Evolutionary conservation across 2,113 vertebrate species (phyloP), one percentile per base, ranked within the genome.

Genomic region (Sakesphorus luctuosus): DNA sequence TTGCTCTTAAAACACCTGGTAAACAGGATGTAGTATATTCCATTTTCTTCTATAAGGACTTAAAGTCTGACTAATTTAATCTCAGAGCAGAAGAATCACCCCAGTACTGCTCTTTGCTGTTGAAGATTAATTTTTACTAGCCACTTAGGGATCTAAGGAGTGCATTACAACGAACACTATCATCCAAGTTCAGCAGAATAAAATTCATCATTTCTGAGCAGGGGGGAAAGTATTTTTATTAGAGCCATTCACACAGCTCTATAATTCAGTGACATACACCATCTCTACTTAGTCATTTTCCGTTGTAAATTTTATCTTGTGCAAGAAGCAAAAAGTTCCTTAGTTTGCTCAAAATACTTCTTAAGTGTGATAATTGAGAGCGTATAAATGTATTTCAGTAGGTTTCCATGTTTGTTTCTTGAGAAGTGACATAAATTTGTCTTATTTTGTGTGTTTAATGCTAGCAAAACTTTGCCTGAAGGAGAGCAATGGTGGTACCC

Each of bases 291-390:
- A 77, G 23, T 89, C 87, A 96, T 95, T 96, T 96, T 86, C 93
- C 69, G 81, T 75, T 95, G 90, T 94, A 97, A 96, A 94, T 97
- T 96, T 79, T 91, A 72, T 92, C 81, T 94, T 93, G 65, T 87
- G 46, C 83, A 87, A 96, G 78, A 97, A 95, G 71, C 53, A 96
- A 95, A 93, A 97, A 97, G 77, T 97, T 98, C 93, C 95, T 97
- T 96, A 92, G 43, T 81, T 91, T 63, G 17, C 73, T 95, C 72
- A 87, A 88, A 97, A 93, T 6, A 28, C 71, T 90, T 88, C 71
- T 93, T 97, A 96, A 97, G 50, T 90, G 79, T 79, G 53, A 28
- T 98, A 97, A 97, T 91, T 97, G 94, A 90, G 63, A 97, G 36
- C 9, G 5, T 38, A 87, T 95, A 97, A 96, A 89, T 52, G 69